phyloP scores from a whole-genome alignment of 2,888 invertebrate genomes.

The Scaptomyza polygonia region DNA sequence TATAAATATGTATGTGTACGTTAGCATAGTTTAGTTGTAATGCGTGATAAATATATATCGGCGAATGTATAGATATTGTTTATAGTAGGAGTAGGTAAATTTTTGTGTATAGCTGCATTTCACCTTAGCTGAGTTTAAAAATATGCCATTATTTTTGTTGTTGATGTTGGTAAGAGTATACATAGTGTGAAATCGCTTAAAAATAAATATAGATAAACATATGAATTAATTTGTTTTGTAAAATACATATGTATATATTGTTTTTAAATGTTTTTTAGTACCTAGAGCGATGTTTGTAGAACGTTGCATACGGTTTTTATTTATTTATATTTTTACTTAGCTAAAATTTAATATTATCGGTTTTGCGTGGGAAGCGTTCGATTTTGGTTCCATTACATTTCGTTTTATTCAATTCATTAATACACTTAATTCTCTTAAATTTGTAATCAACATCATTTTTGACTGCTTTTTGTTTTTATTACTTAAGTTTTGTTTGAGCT shows the following conservation, averaged over 20 bases:
- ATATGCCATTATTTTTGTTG: slow-evolving; percentile 24
- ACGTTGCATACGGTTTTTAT: slow-evolving; percentile 20
- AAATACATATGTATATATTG: slow-evolving; percentile 39
- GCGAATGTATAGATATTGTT: slow-evolving; percentile 46
- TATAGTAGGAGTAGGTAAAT: slow-evolving; percentile 34
- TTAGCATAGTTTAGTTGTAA: slow-evolving; percentile 49
- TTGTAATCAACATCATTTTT: slow-evolving; percentile 32
- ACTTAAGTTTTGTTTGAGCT: slow-evolving; percentile 10
- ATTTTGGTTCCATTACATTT: slow-evolving; percentile 83
- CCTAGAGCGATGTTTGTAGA: slow-evolving; percentile 27
- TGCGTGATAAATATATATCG: slow-evolving; percentile 44
- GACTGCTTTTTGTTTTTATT: slow-evolving; percentile 1
- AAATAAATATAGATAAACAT: slow-evolving; percentile 41
- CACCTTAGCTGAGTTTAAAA: slow-evolving; percentile 53
- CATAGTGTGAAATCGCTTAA: slow-evolving; percentile 43
- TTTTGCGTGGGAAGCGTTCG: slow-evolving; percentile 83
- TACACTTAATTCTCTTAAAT: slow-evolving; percentile 42
- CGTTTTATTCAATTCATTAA: slow-evolving; percentile 60
- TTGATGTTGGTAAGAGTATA: slow-evolving; percentile 12
- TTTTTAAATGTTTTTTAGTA: slow-evolving; percentile 33
- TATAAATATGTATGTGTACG: slow-evolving; percentile 18
- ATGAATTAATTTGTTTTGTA: slow-evolving; percentile 31
- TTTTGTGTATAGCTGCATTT: slow-evolving; percentile 28
- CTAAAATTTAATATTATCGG: slow-evolving; percentile 80
- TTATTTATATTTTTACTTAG: slow-evolving; percentile 38